Conservation (phyloP, 2,888 invertebrate genomes). For the Hypomecis atomaria region DNA sequence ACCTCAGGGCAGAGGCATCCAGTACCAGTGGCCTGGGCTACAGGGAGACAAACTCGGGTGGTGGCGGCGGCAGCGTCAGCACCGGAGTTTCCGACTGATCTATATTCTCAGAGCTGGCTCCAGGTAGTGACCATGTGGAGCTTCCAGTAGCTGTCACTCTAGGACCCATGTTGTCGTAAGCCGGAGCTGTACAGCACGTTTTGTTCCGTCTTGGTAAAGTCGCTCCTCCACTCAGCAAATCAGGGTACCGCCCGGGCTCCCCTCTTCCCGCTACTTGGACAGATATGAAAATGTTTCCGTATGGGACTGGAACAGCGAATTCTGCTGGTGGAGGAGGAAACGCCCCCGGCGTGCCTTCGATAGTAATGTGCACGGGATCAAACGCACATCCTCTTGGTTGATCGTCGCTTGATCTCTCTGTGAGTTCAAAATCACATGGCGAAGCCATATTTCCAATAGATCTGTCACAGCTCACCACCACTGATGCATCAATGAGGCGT, state of each 20-base stretch:
- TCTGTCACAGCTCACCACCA: slow-evolving; percentile 86
- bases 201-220: slow-evolving; percentile 80
- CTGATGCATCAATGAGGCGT: slow-evolving; percentile 91
- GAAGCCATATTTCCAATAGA: slow-evolving; percentile 87
- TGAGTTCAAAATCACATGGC: slow-evolving; percentile 80
- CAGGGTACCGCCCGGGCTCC: slow-evolving; percentile 87
- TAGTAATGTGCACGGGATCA: slow-evolving; percentile 86
- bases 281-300: slow-evolving; percentile 93
- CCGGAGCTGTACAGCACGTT: slow-evolving; percentile 84
- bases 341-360: slow-evolving; percentile 82
- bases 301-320: slow-evolving; percentile 82
- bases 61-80: slow-evolving; percentile 83
- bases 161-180: slow-evolving; percentile 96
- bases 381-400: slow-evolving; percentile 78
- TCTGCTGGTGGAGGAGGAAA: slow-evolving; percentile 83
- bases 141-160: slow-evolving; percentile 94
- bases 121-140: slow-evolving; percentile 92
- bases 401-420: slow-evolving; percentile 76
- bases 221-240: slow-evolving; percentile 85
- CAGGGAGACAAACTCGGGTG: slow-evolving; percentile 81
- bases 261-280: slow-evolving; percentile 88
- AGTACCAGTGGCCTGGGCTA: slow-evolving; percentile 82
- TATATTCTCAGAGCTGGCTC: slow-evolving; percentile 69
- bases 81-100: slow-evolving; percentile 76
- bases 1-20: slow-evolving; percentile 76